A percentile compares a stretch with the other conserved stretches of the same genome.
These are phyloP conservation scores for Oncorhynchus masou DNA, from an alignment of 2,113 vertebrate genomes.

Conservation along the genomic window DNA sequence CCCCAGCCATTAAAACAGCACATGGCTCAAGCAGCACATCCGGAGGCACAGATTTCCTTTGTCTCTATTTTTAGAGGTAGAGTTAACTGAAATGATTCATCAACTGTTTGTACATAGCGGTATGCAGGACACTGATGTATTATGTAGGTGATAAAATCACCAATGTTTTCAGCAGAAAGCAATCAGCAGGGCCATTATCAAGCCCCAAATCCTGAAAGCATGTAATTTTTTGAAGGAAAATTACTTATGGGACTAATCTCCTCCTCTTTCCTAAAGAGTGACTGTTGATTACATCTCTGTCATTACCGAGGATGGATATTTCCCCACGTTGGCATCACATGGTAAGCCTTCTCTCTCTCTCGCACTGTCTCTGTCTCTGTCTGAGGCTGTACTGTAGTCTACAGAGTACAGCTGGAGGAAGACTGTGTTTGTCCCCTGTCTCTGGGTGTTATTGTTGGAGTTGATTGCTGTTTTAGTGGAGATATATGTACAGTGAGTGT, in stretches of 20 bases:
- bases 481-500: conserved; percentile 40
- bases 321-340: conserved; percentile 14
- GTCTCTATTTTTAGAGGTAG: background rate
- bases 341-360: conserved; percentile 5
- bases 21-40: background rate
- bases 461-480: conserved; percentile 27
- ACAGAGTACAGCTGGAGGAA: conserved; percentile 20
- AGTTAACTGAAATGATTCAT: conserved; percentile 29
- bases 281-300: conserved; percentile 42
- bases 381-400: conserved; percentile 20
- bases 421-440: conserved; percentile 7
- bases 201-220: conserved; percentile 49
- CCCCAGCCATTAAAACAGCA: conserved; percentile 37
- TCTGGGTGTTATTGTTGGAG: conserved; percentile 35
- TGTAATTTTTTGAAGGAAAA: conserved; percentile 52
- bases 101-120: conserved; percentile 24
- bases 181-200: conserved; percentile 50
- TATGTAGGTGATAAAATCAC: conserved; percentile 47
- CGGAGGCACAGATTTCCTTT: background rate
- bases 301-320: conserved; percentile 27
- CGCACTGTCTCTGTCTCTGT: conserved; percentile 27
- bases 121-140: conserved; percentile 9
- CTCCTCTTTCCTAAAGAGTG: conserved; percentile 19
- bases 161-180: conserved; percentile 48
- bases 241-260: conserved; percentile 48